phyloP scores from a whole-genome alignment of 2,888 invertebrate genomes.

The Xestobium rufovillosum region DNA sequence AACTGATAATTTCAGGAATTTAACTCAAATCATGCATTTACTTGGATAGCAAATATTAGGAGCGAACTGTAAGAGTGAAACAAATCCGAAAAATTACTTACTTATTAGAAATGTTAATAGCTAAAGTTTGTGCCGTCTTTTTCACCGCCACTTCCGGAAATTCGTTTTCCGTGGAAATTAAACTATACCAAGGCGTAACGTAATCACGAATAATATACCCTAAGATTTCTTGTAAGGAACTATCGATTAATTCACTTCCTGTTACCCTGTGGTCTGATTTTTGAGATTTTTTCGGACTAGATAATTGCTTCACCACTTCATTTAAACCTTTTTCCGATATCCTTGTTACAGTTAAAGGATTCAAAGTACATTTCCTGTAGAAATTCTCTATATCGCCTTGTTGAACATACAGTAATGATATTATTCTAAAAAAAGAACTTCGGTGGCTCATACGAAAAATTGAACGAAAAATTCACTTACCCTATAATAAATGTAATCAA shows the following conservation, averaged over 20 bases:
- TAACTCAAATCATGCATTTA: too few relatives aligned
- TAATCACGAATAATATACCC: constrained; percentile 75
- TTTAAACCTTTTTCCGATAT: constrained; percentile 42
- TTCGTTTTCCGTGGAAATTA: constrained; percentile 64
- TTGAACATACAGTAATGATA: constrained; percentile 40
- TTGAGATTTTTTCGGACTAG: constrained; percentile 34
- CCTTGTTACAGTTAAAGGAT: constrained; percentile 35
- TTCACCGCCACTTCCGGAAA: constrained; percentile 60
- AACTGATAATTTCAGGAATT: too few relatives aligned
- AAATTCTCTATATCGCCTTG: constrained; percentile 40
- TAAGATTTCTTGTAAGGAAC: constrained; percentile 77
- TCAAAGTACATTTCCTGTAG: constrained; percentile 36
- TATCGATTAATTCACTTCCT: constrained; percentile 79
- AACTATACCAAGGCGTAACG: constrained; percentile 66
- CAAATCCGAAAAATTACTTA: constrained; percentile 32
- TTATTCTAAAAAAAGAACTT: constrained; percentile 30
- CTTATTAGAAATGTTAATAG: constrained; percentile 66
- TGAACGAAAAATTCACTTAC: constrained; percentile 28
- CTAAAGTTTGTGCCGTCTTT: constrained; percentile 61
- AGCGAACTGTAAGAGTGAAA: too few relatives aligned
- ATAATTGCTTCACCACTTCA: constrained; percentile 33
- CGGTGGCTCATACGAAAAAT: not conserved
- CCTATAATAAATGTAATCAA: constrained; percentile 38
- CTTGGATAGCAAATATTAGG: too few relatives aligned
- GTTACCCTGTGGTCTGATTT: constrained; percentile 60